Evolutionary conservation across 2,797 vertebrate species (phyloP), one percentile per base, ranked within the genome.

Genomic region (Alcedo atthis): DNA sequence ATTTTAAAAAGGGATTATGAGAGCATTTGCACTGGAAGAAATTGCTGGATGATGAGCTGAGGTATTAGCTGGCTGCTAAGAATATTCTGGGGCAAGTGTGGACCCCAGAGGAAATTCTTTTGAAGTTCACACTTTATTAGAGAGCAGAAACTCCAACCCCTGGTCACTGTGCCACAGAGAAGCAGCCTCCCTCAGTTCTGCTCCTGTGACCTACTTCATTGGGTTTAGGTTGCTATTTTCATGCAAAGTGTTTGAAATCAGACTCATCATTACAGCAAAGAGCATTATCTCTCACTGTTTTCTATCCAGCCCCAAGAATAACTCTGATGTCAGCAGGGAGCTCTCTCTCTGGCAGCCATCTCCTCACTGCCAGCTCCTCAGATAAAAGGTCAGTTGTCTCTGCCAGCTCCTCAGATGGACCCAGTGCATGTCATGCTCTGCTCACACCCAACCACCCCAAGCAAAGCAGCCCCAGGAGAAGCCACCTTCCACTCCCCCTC

Each of bases 241-340:
- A 93, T 30, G 75, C 2, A 5, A 89, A 85, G 55, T 53, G 45
- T 78, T 87, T 85, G 81, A 91, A 96, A 94, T 81, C 88, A 93
- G 88, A 86, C 79, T 91, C 90, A 92, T 95, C 95, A 79, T 85
- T 90, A 69, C 76, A 87, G 91, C 81, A 90, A 88, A 89, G 80
- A 85, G 73, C 87, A 92, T 83, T 83, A 87, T 95, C 92, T 90
- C 58, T 69, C 1, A 0, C 62, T 93, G 93, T 85, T 95, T 95
- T 93, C 91, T 66, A 83, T 90, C 91, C 89, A 95, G 91, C 69
- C 93, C 92, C 92, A 89, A 94, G 95, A 96, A 96, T 93, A 96
- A 85, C 93, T 92, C 92, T 94, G 93, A 94, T 90, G 94, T 95
- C 92, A 96, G 89, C 9, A 0, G 88, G 93, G 89, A 94, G 87